Conservation (phyloP, 2,113 vertebrate species). For the Eulemur macaco region DNA sequence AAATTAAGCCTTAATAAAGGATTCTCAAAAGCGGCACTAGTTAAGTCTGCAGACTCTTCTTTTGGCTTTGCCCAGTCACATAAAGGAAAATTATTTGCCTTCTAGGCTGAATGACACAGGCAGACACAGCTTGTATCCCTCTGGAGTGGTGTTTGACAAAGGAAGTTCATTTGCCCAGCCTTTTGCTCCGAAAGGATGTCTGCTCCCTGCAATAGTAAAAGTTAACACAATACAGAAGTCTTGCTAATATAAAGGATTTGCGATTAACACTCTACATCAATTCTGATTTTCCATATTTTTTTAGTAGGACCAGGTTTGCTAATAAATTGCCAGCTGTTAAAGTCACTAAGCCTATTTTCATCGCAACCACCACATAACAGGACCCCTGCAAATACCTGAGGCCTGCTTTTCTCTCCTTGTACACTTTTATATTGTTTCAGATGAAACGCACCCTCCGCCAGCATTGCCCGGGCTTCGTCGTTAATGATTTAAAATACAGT, state of each 20-base stretch:
- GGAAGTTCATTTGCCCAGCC: background rate
- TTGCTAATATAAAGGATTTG: constrained; percentile 77
- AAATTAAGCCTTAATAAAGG: background rate
- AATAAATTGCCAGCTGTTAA: constrained; percentile 82
- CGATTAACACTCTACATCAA: constrained; percentile 75
- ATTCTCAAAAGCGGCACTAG: background rate
- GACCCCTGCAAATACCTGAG: constrained; percentile 72
- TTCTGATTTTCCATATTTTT: constrained; percentile 79
- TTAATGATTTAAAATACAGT: constrained; percentile 70
- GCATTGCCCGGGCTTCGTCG: background rate
- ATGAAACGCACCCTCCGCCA: constrained; percentile 43
- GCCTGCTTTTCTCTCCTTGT: constrained; percentile 69
- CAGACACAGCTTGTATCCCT: background rate
- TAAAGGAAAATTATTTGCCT: background rate
- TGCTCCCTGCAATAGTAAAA: constrained; percentile 66
- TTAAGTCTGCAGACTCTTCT: background rate
- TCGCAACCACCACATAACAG: constrained; percentile 72
- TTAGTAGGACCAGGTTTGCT: constrained; percentile 77
- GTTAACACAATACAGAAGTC: constrained; percentile 78
- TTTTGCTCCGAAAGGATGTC: constrained; percentile 36
- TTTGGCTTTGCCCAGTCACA: background rate
- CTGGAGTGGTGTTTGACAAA: background rate
- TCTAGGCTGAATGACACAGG: background rate
- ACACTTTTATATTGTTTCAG: constrained; percentile 70
- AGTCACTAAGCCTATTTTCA: constrained; percentile 82